Conservation (phyloP, 23 tunicate species). For the Diplosoma virens region DNA sequence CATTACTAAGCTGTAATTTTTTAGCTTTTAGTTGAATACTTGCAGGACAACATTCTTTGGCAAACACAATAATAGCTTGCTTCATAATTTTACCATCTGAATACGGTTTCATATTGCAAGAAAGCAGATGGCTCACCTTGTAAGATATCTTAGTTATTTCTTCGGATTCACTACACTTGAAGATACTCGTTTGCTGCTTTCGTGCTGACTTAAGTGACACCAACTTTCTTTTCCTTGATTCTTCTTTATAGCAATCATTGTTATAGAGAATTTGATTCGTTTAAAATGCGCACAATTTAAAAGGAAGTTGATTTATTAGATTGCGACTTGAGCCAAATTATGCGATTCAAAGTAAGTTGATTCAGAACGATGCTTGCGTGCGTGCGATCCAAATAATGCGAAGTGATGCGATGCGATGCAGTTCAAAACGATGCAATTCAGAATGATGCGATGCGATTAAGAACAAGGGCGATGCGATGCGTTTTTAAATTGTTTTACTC, state of each 20-base stretch:
- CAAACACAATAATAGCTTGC: conserved; percentile 35
- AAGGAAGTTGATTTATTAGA: no score
- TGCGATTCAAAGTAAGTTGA: no score
- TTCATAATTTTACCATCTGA: conserved; percentile 41
- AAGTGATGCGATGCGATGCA: no score
- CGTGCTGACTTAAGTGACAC: conserved; percentile 23
- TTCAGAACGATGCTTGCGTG: no score
- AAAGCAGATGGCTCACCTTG: conserved; percentile 31
- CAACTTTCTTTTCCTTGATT: conserved; percentile 40
- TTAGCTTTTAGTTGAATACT: conserved; percentile 36
- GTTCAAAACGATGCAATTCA: no score
- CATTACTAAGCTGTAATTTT: conserved; percentile 48
- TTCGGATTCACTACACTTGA: conserved; percentile 30
- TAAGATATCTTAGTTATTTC: conserved; percentile 29
- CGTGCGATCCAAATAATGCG: no score
- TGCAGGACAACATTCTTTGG: conserved; percentile 30
- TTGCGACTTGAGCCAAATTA: no score
- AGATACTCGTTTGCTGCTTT: conserved; percentile 22
- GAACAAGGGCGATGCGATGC: no score
- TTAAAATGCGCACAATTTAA: no score
- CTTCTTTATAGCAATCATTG: conserved; percentile 37
- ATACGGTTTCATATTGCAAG: conserved; percentile 37
- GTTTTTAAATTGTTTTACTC: no score
- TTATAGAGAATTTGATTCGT: no score
- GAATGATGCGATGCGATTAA: no score